Evolutionary conservation across 2,797 vertebrate genomes (phyloP).

Genomic region (Prionace glauca): DNA sequence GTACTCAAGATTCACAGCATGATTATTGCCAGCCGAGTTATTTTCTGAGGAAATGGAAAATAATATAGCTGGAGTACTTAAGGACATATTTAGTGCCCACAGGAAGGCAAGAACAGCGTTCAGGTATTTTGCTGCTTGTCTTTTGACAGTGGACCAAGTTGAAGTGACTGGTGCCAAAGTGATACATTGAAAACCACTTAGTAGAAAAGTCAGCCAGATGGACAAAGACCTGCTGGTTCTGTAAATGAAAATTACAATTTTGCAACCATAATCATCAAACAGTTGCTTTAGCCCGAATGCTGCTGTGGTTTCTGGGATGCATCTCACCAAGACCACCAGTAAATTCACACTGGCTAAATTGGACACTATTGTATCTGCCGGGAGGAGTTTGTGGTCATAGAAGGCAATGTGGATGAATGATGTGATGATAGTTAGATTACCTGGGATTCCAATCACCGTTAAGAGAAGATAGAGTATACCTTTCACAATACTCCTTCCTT

Average conservation of each 20-base stretch:
- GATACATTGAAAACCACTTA: conserved; percentile 62
- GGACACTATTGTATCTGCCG: conserved; percentile 59
- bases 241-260: conserved; percentile 60
- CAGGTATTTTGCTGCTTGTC: conserved; percentile 47
- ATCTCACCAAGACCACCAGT: conserved; percentile 58
- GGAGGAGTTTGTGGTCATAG: conserved; percentile 52
- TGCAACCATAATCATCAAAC: conserved; percentile 56
- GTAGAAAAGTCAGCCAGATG: conserved; percentile 65
- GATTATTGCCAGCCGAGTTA: conserved; percentile 42
- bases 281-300: conserved; percentile 51
- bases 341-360: conserved; percentile 60
- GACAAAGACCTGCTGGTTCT: conserved; percentile 60
- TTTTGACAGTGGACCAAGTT: conserved; percentile 49
- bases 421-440: conserved; percentile 55
- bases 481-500: conserved; percentile 48
- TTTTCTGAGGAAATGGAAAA: conserved; percentile 50
- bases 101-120: conserved; percentile 52
- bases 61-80: conserved; percentile 49
- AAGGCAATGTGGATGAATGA: conserved; percentile 53
- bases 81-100: conserved; percentile 57
- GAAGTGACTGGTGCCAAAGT: conserved; percentile 59
- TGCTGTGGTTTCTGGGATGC: conserved; percentile 58
- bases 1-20: conserved; percentile 58
- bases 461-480: conserved; percentile 60
- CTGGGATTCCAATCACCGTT: conserved; percentile 54